Percentiles rank a stretch among this genome's conserved stretches.
Conservation (phyloP, 2,888 invertebrate genomes). For the Drosophila macrothrix region DNA sequence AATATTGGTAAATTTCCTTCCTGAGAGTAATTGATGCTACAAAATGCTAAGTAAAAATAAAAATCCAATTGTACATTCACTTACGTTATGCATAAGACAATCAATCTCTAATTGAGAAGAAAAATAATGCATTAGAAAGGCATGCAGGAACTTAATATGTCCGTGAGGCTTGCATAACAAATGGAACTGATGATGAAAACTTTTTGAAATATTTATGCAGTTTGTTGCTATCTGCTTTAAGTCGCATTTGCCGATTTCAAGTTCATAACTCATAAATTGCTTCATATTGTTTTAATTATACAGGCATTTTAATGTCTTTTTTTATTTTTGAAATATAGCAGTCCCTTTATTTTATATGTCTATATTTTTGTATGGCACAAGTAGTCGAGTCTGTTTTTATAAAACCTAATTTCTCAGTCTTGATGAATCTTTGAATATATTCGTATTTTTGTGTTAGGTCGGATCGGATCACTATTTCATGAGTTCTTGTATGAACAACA, state of each 20-base stretch:
- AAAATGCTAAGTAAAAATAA: background rate
- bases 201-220: slow-evolving; percentile 9
- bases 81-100: no score
- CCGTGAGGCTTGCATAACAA: slow-evolving; percentile 16
- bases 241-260: slow-evolving; percentile 35
- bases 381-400: no score
- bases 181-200: slow-evolving; percentile 16
- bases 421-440: no score
- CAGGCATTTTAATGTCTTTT: background rate
- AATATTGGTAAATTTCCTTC: background rate
- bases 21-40: no score
- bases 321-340: no score
- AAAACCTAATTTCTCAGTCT: no score
- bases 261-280: slow-evolving; percentile 17
- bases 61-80: background rate
- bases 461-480: no score
- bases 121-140: background rate
- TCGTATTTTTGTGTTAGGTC: no score
- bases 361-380: no score
- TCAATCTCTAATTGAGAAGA: no score
- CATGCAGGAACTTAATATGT: slow-evolving; percentile 12
- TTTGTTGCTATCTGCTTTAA: background rate
- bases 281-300: background rate
- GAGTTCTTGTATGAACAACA: no score
- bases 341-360: no score